Evolutionary conservation across 2,797 vertebrate genomes (phyloP).

Genomic region (Coregonus suidteri): DNA sequence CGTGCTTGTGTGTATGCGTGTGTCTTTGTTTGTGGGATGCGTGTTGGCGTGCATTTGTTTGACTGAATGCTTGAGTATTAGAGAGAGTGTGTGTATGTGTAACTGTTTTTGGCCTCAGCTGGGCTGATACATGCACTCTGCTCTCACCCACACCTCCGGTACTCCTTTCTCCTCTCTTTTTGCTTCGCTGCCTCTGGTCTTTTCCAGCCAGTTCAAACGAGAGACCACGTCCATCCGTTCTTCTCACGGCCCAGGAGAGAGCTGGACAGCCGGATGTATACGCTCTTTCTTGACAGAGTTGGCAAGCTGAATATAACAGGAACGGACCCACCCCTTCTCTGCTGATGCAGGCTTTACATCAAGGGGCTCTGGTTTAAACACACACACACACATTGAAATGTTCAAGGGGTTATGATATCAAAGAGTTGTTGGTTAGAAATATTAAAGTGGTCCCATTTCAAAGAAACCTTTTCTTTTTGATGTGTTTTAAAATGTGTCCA

Average conservation of each 20-base stretch:
- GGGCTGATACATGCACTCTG: background rate
- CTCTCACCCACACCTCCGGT: background rate
- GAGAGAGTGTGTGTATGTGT: background rate
- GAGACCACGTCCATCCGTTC: no score
- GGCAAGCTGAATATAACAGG: background rate
- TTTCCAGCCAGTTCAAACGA: no score
- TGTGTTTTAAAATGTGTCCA: background rate
- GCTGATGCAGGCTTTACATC: background rate
- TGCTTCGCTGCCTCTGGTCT: background rate
- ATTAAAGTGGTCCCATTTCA: no score
- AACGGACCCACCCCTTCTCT: background rate
- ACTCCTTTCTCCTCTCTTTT: background rate
- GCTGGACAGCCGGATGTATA: no score
- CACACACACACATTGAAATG: background rate
- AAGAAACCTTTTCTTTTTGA: background rate
- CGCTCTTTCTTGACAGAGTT: background rate
- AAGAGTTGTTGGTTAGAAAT: background rate
- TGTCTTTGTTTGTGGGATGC: background rate
- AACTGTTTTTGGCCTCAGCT: background rate
- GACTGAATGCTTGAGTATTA: background rate
- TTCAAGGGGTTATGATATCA: background rate
- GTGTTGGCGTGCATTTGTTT: background rate
- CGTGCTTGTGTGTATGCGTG: background rate
- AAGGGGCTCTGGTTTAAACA: background rate
- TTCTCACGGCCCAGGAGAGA: no score